A percentile compares a stretch with the other conserved stretches of the same genome.
These are phyloP conservation scores for Mormyrops boulengeri DNA, from an alignment of 2,797 vertebrate species.

Conservation along the genomic window DNA sequence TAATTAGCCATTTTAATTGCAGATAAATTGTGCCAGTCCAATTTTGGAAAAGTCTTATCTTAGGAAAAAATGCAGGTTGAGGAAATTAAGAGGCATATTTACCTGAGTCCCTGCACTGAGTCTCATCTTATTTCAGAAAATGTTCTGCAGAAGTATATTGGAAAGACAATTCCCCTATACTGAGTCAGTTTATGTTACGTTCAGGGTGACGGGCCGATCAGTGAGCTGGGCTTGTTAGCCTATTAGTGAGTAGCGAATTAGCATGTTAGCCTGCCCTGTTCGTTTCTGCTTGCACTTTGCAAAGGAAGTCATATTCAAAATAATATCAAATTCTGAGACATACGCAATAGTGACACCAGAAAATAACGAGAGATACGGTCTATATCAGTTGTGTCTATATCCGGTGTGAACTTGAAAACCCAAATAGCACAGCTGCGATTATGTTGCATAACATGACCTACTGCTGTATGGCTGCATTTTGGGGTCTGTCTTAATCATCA, in stretches of 20 bases:
- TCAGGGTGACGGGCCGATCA: not conserved
- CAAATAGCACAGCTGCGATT: not conserved
- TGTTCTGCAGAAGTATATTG: not conserved
- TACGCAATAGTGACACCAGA: not conserved
- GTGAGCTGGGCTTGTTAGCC: not conserved
- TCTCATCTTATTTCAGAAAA: not conserved
- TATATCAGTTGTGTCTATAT: not conserved
- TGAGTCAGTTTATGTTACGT: not conserved
- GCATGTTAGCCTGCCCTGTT: not conserved
- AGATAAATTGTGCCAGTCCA: not conserved
- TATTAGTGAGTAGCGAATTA: not conserved
- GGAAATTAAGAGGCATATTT: not conserved
- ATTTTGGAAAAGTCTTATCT: not conserved
- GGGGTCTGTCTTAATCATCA: not conserved
- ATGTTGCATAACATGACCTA: not conserved
- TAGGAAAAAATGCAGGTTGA: not conserved
- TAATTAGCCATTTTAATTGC: constrained; percentile 18
- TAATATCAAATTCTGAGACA: not conserved
- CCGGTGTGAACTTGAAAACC: not conserved
- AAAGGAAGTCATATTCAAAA: not conserved
- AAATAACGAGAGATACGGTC: not conserved
- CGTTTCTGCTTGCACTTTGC: not conserved
- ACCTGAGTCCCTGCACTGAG: not conserved
- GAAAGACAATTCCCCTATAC: not conserved
- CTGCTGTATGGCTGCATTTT: not conserved